Base-by-base conservation (phyloP, 2,113 vertebrate genomes). In the Hassar affinis region DNA sequence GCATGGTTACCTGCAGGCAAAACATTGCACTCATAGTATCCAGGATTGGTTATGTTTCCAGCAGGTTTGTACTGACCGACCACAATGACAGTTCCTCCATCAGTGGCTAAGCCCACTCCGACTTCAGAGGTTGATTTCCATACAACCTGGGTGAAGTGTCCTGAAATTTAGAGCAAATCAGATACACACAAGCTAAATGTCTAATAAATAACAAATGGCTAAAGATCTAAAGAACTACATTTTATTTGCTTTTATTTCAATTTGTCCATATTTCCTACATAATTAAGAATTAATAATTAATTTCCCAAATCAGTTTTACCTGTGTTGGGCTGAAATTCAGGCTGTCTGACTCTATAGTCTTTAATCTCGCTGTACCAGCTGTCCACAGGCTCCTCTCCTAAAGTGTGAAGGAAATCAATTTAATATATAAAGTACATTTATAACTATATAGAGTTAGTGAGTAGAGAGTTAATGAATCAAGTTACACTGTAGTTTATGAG, bases 101-200 rank as follows among this genome's bases (percentile, higher is more conserved):
- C 83, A 35, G 87, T 88, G 45, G 90, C 90, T 59, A 88, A 52
- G 22, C 88, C 89, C 8, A 90, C 78, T 45, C 90, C 90, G 17
- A 90, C 12, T 45, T 89, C 86, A 49, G 49, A 72, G 25, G 80
- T 79, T 9, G 84, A 82, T 61, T 82, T 90, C 90, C 90, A 91
- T 35, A 91, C 89, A 64, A 90, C 86, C 85, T 91, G 90, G 54
- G 90, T 91, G 82, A 91, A 91, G 81, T 91, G 90, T 17, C 90
- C 90, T 90, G 80, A 3, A 66, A 71, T 45, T 20, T 0, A 82
- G 10, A 79, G 15, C 6, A 2, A 22, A 49, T 64, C 45, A 47
- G 10, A 35, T n/a, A 27, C 20, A 57, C 1, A n/a, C 30, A 38
- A 72, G 38, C 22, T 17, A 51, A 51, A 27, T 75, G 7, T 52